Percentiles rank a stretch among this genome's conserved stretches.
Conservation (phyloP, 2,888 invertebrate species). For the Maniola hyperantus region DNA sequence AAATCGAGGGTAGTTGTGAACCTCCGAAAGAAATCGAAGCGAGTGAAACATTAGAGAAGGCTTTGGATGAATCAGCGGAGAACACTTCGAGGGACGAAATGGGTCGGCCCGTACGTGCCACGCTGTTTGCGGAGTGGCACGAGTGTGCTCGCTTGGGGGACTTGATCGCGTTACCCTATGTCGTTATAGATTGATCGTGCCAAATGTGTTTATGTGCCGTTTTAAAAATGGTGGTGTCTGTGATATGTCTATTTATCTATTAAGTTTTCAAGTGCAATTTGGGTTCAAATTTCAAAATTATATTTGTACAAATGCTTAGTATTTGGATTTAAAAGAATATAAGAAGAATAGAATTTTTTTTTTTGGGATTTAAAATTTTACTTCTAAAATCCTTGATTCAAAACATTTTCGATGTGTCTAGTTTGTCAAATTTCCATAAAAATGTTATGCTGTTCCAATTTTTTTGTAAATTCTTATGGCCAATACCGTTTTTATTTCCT, state of each 20-base stretch:
- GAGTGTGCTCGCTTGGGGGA: slow-evolving; percentile 92
- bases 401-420: no score
- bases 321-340: no score
- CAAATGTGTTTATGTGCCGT: slow-evolving; percentile 13
- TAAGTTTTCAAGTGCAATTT: background rate
- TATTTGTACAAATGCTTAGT: background rate
- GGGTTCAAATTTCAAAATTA: background rate
- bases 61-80: slow-evolving; percentile 35
- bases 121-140: slow-evolving; percentile 94
- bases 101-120: slow-evolving; percentile 56
- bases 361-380: no score
- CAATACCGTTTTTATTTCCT: no score
- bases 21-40: slow-evolving; percentile 43
- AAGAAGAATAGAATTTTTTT: no score
- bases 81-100: slow-evolving; percentile 49
- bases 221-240: background rate
- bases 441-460: no score
- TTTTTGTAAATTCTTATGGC: no score
- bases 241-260: background rate
- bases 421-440: no score
- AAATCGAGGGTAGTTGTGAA: slow-evolving; percentile 37
- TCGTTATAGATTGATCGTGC: slow-evolving; percentile 92
- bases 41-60: slow-evolving; percentile 42
- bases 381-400: no score
- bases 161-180: slow-evolving; percentile 97